Evolutionary conservation across 1,140 invertebrate genomes (phyloP), one percentile per base, ranked within the genome.

Genomic region (Drosophila pseudoobscura): DNA sequence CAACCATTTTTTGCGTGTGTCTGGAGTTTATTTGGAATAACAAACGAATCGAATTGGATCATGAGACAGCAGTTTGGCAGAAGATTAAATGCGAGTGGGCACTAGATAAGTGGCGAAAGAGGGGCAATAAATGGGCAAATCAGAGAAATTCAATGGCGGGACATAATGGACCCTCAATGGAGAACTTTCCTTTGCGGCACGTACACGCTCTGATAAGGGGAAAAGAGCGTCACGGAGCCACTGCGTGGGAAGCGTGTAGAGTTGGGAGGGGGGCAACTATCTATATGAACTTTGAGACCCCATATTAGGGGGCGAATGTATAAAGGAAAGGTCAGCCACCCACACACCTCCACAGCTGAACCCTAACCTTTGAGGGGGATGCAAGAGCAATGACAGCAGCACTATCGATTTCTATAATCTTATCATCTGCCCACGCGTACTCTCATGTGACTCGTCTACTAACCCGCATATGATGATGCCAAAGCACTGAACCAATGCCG

Each of bases 401-500:
- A 35, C 20, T 22, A 53, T 53, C 31, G 31, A 53, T 41, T 22
- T 35, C 24, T n/a, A 5, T 39, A 39, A 53, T 53, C 51, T 53
- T 39, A 41, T 53, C 51, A 17, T 6, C 50, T 9, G 8, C 15
- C 50, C 6, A 31, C 35, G 11, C 35, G 35, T 39, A 39, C 35
- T 39, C 35, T 39, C 35, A 39, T 13, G 4, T 13, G 35, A 39
- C 35, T 13, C 3, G 11, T 47, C 39, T 49, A 92, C 93, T 94
- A 93, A 97, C 96, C 97, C 97, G 87, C 96, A 96, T 63, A 98
- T 92, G 76, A 98, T 98, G 54, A 98, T 96, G 45, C 94, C 95
- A 93, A 98, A 98, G 91, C 97, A 98, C 93, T 98, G 95, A 57
- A 97, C 93, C 39, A 99, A 92, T 11, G 97, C 97, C 69, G 97